These are phyloP conservation scores for Noctuana brunneofusca DNA, from an alignment of 2,888 invertebrate genomes.

Conservation along the genomic window DNA sequence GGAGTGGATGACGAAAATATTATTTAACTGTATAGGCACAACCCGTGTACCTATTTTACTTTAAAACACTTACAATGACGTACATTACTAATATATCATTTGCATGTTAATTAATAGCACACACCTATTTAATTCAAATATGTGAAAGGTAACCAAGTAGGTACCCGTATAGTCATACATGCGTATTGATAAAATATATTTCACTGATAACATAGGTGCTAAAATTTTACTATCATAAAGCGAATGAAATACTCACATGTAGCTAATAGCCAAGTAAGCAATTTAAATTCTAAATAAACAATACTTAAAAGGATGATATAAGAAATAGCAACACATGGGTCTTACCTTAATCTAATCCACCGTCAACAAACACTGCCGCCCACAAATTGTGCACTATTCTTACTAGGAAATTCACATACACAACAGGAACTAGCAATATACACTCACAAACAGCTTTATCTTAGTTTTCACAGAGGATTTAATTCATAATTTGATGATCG, in stretches of 20 bases:
- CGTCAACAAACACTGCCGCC: constrained; percentile 36
- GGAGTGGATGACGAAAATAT: too few relatives aligned
- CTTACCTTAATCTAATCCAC: constrained; percentile 44
- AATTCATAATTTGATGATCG: constrained; percentile 44
- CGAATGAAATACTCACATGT: background rate
- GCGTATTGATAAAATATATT: background rate
- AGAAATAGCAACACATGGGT: constrained; percentile 13
- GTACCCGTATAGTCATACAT: background rate
- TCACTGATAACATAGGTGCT: background rate
- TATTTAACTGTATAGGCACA: too few relatives aligned
- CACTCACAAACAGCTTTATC: constrained; percentile 6
- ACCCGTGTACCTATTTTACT: too few relatives aligned
- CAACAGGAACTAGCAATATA: constrained; percentile 3
- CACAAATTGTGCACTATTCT: constrained; percentile 40
- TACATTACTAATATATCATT: background rate
- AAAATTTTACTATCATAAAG: background rate
- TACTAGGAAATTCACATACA: constrained; percentile 37
- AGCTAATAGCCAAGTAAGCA: background rate
- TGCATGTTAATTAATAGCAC: background rate
- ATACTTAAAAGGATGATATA: background rate
- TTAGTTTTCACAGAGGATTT: constrained; percentile 38
- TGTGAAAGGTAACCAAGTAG: background rate
- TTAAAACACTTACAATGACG: background rate
- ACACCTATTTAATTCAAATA: background rate
- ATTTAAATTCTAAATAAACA: background rate